A percentile compares a stretch with the other conserved stretches of the same genome.
Evolutionary conservation across 2,113 vertebrate species (phyloP).

Genomic region (Chaenogobius annularis): DNA sequence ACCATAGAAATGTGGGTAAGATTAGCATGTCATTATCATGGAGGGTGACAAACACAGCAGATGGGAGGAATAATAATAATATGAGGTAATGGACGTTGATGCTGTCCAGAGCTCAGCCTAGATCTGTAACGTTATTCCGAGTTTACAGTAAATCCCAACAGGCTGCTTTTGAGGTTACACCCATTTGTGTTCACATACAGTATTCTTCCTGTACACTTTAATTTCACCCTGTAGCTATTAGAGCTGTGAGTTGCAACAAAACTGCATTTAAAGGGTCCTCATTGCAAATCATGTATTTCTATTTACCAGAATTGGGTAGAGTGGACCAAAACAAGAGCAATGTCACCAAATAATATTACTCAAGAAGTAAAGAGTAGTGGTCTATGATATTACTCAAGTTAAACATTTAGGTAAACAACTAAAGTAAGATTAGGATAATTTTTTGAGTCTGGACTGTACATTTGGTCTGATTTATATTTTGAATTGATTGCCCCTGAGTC

Average conservation of each 20-base stretch:
- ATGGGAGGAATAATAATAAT: constrained; percentile 36
- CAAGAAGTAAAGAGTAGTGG: neutral
- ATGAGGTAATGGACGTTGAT: constrained; percentile 37
- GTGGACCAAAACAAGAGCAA: neutral
- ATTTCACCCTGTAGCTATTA: constrained; percentile 15
- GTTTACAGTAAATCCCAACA: constrained; percentile 7
- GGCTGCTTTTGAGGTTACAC: constrained; percentile 11
- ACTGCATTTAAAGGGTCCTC: neutral
- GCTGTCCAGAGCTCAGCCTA: constrained; percentile 14
- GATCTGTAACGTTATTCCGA: constrained; percentile 27
- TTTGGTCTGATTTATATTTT: neutral
- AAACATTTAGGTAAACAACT: no score
- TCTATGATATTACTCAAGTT: no score
- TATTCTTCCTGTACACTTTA: constrained; percentile 27
- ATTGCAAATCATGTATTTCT: neutral
- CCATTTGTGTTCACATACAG: constrained; percentile 36
- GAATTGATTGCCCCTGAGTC: neutral
- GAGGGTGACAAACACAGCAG: constrained; percentile 39
- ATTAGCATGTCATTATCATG: constrained; percentile 46
- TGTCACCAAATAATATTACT: neutral
- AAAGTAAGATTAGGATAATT: neutral
- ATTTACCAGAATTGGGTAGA: neutral
- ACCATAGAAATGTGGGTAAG: constrained; percentile 32
- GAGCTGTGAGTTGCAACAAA: neutral
- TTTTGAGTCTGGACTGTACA: neutral